phyloP scores from a whole-genome alignment of 2,113 vertebrate genomes.

The Raja brachyura region DNA sequence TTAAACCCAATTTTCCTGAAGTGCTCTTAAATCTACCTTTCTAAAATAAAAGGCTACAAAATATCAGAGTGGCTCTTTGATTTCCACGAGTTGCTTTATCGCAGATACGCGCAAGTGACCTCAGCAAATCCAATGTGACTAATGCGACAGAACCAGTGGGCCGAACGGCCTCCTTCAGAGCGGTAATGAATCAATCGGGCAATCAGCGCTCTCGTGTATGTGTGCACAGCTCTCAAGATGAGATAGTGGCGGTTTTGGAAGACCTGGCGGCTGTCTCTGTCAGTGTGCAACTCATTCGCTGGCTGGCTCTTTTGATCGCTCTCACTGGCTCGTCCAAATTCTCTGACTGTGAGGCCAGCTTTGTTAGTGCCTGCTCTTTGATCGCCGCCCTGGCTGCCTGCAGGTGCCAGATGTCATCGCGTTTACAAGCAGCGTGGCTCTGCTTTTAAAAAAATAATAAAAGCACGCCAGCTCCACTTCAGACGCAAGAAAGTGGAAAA shows the following conservation, averaged over 20 bases:
- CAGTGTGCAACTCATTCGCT: conserved; percentile 47
- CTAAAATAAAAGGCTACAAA: background rate
- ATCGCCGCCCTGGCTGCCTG: conserved; percentile 53
- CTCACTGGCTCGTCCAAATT: conserved; percentile 49
- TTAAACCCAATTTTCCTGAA: background rate
- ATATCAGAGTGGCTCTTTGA: background rate
- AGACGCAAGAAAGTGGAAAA: background rate
- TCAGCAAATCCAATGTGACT: background rate
- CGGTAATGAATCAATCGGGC: too few species aligned
- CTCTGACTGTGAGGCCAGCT: conserved; percentile 43
- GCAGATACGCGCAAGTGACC: background rate
- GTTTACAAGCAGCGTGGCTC: conserved; percentile 46
- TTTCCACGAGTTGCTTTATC: background rate
- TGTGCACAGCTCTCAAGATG: background rate
- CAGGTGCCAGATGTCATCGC: conserved; percentile 64
- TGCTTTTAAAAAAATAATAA: background rate
- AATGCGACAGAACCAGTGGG: background rate
- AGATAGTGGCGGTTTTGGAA: background rate
- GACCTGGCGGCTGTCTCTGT: conserved; percentile 48
- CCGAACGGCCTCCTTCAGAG: background rate
- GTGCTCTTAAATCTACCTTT: background rate
- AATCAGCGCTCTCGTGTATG: background rate
- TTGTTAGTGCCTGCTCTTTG: conserved; percentile 52
- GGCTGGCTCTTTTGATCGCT: conserved; percentile 62
- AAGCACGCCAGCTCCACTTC: background rate